These are phyloP conservation scores for Sparus aurata DNA, from an alignment of 2,797 vertebrate genomes.

Conservation along the genomic window DNA sequence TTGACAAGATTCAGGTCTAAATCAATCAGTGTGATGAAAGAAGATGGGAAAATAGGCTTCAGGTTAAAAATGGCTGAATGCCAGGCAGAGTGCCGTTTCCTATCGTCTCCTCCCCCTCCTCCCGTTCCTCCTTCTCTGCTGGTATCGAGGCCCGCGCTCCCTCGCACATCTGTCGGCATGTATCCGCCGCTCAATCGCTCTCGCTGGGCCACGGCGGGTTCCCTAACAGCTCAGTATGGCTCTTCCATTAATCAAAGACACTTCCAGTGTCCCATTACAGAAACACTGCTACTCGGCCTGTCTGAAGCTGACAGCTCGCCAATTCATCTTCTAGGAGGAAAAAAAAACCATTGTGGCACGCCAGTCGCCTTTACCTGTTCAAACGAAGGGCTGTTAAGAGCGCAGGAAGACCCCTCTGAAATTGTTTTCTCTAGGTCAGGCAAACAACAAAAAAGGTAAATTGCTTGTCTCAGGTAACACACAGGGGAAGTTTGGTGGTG, in stretches of 20 bases:
- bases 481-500: conserved; percentile 62
- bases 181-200: conserved; percentile 88
- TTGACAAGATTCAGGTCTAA: conserved; percentile 53
- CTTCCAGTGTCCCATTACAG: conserved; percentile 97
- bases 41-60: conserved; percentile 44
- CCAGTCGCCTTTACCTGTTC: conserved; percentile 85
- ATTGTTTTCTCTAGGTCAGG: conserved; percentile 91
- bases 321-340: conserved; percentile 91
- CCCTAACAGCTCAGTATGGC: conserved; percentile 87
- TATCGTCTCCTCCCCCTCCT: conserved; percentile 27
- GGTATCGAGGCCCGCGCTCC: conserved; percentile 63
- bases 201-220: conserved; percentile 83
- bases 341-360: conserved; percentile 78
- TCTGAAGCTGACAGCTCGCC: conserved; percentile 92
- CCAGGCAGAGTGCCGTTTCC: conserved; percentile 34
- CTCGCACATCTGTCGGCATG: conserved; percentile 84
- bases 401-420: conserved; percentile 88
- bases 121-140: conserved; percentile 53
- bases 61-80: conserved; percentile 58
- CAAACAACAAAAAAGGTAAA: conserved; percentile 89
- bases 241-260: conserved; percentile 98
- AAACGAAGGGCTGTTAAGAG: conserved; percentile 84
- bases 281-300: conserved; percentile 92
- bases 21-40: conserved; percentile 49
- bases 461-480: conserved; percentile 88